phyloP scores from a whole-genome alignment of 2,888 invertebrate species.

The Muschampia plurimacula region DNA sequence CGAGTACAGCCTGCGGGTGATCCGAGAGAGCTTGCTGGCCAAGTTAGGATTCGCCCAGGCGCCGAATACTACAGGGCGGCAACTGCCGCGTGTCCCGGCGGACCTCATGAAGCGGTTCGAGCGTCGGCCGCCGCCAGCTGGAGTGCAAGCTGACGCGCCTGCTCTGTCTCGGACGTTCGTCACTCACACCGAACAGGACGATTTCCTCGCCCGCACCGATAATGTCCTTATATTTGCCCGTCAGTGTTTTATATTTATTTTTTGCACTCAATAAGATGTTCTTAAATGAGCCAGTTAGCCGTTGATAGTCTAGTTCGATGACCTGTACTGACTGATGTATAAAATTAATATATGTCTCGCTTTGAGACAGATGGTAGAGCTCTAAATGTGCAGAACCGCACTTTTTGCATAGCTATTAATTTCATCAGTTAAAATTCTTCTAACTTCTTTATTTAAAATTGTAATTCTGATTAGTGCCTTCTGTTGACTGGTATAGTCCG shows the following conservation, averaged over 20 bases:
- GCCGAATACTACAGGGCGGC: slow-evolving; percentile 87
- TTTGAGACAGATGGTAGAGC: slow-evolving; percentile 32
- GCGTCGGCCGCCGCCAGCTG: slow-evolving; percentile 83
- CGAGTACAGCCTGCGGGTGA: slow-evolving; percentile 86
- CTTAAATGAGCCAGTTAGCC: slow-evolving; percentile 31
- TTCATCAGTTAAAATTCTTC: neutral
- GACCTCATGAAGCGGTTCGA: slow-evolving; percentile 82
- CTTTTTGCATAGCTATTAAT: neutral
- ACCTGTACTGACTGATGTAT: slow-evolving; percentile 47
- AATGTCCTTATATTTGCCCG: slow-evolving; percentile 89
- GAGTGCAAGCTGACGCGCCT: slow-evolving; percentile 87
- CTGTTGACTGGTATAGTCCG: neutral
- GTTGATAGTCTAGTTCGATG: slow-evolving; percentile 63
- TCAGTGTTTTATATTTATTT: slow-evolving; percentile 74
- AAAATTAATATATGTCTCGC: slow-evolving; percentile 28
- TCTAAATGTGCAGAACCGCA: slow-evolving; percentile 2
- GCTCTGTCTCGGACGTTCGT: slow-evolving; percentile 80
- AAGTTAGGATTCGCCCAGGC: slow-evolving; percentile 87
- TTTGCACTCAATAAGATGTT: slow-evolving; percentile 16
- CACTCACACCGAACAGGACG: slow-evolving; percentile 87
- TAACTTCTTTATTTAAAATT: neutral
- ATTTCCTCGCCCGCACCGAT: slow-evolving; percentile 88
- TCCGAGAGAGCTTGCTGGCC: slow-evolving; percentile 87
- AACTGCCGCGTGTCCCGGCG: slow-evolving; percentile 85
- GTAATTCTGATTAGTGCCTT: neutral